Conservation (phyloP, 1,140 invertebrate species). For the Trichonephila clavata region DNA sequence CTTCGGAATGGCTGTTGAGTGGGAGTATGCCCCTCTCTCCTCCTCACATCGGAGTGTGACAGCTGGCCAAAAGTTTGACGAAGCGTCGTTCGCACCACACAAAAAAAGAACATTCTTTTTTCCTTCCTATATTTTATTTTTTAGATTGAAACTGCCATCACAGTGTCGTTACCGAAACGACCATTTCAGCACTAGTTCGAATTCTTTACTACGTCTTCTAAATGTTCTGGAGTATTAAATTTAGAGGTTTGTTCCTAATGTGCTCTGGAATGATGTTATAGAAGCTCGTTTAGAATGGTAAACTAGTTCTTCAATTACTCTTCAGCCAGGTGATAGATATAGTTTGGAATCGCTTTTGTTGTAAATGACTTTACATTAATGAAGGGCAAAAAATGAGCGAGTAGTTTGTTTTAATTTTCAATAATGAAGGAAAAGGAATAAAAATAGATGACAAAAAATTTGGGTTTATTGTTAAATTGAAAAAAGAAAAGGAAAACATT, state of each 20-base stretch:
- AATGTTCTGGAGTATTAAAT: constrained; percentile 30
- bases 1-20: background rate
- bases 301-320: background rate
- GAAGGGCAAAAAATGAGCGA: no score
- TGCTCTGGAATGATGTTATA: background rate
- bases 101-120: background rate
- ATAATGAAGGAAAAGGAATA: no score
- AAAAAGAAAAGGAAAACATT: no score
- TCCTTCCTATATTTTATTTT: background rate
- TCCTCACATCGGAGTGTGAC: constrained; percentile 1
- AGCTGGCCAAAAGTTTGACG: constrained; percentile 60
- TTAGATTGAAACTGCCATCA: constrained; percentile 49
- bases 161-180: constrained; percentile 41
- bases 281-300: background rate
- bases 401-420: no score
- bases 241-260: constrained; percentile 22
- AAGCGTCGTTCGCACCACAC: constrained; percentile 28
- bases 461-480: no score
- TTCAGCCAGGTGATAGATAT: no score
- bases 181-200: background rate
- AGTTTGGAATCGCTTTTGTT: no score
- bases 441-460: no score
- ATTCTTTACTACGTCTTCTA: background rate
- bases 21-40: background rate
- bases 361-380: no score